These are phyloP conservation scores for Drosophila neoperkinsi DNA, from an alignment of 2,888 invertebrate species.

Conservation along the genomic window DNA sequence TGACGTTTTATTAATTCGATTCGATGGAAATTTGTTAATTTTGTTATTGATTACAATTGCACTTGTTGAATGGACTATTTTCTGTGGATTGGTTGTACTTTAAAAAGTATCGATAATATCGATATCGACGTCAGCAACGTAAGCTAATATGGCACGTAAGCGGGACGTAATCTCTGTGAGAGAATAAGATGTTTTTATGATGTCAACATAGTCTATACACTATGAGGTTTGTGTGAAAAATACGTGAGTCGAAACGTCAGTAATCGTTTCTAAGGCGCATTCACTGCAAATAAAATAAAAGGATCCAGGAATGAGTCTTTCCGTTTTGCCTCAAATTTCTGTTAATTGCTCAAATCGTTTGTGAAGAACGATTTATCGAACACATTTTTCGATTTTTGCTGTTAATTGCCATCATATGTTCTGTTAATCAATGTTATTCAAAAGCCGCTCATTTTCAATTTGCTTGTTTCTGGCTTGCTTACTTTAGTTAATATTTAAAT, in stretches of 20 bases:
- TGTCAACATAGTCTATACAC: not conserved
- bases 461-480: not conserved
- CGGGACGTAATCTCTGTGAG: not conserved
- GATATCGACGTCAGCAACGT: conserved; percentile 13
- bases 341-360: not conserved
- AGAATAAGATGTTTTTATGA: not conserved
- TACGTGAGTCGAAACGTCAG: not conserved
- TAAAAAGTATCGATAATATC: conserved; percentile 28
- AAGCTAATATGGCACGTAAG: conserved; percentile 6
- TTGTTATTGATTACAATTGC: conserved; percentile 41
- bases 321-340: not conserved
- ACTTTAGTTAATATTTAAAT: not conserved
- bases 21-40: conserved; percentile 11
- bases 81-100: conserved; percentile 18
- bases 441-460: conserved; percentile 2
- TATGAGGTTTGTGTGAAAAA: not conserved
- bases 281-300: not conserved
- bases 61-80: conserved; percentile 55
- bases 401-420: conserved; percentile 1
- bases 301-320: not conserved
- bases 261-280: not conserved
- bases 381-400: not conserved
- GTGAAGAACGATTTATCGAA: not conserved
- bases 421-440: not conserved
- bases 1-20: conserved; percentile 21